Evolutionary conservation across 2,888 invertebrate species (phyloP), one percentile per base, ranked within the genome.

Genomic region (Cryptocephalus primarius): DNA sequence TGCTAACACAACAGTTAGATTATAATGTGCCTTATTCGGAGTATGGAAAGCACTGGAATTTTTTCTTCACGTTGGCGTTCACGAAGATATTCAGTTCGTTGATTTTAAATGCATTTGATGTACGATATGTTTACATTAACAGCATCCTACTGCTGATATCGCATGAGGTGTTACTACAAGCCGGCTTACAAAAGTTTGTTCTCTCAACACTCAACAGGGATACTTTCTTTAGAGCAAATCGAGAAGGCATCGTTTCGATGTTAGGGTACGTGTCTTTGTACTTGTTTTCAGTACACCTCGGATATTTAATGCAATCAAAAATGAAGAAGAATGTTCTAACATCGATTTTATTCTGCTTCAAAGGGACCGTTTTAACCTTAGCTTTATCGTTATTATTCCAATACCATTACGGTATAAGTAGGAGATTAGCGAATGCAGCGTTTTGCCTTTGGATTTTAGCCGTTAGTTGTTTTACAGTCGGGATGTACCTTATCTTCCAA

Each of bases 31-130:
- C 92, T 67, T 79, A 88, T 0, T 80, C 86, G 0, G 99, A 99
- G 67, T 99, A 99, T 74, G 99, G 99, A 0, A 77, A 85, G 0
- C 96, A 99, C 68, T 94, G 96, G 90, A 99, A 99, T 70, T 99
- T 99, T 67, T 99, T 97, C 69, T 83, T 94, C 55, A 96, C 95
- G 0, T 71, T 99, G 47, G 92, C 89, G 2, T 70, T 83, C 38
- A 83, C 91, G 12, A 92, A 89, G 70, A 65, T 90, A 1, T 61
- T 86, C 13, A 82, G 84, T 36, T 80, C 80, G 1, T 53, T 81
- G 8, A 59, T 86, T 39, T 69, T 85, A 40, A 74, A 70, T 42
- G 65, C 77, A 9, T 66, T 82, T 1, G 68, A 73, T 33, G 67
- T 76, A 1, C 66, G 71, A 38, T 70, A 74, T 41, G 66, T 81